phyloP scores from a whole-genome alignment of 2,888 invertebrate species.

The Fragum sueziense region DNA sequence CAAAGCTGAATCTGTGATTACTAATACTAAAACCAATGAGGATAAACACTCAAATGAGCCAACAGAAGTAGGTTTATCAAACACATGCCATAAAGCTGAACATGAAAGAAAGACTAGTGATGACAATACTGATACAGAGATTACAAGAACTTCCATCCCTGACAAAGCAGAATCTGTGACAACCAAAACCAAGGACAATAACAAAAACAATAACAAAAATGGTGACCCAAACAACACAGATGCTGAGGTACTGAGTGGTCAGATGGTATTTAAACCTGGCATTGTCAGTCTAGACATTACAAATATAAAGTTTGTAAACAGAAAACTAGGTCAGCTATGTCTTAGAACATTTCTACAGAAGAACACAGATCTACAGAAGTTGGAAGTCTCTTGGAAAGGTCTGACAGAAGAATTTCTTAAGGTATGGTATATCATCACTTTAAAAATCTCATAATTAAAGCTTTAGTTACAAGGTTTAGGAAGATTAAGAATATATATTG shows the following conservation, averaged over 20 bases:
- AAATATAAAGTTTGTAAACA: constrained; percentile 48
- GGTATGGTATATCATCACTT: constrained; percentile 32
- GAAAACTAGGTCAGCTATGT: constrained; percentile 50
- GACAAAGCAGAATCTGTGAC: neutral
- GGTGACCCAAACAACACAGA: neutral
- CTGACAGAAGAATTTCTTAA: constrained; percentile 52
- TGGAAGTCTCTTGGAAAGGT: constrained; percentile 60
- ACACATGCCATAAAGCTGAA: no score
- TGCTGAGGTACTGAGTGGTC: neutral
- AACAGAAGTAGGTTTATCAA: no score
- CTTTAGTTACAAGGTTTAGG: no score
- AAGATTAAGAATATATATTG: no score
- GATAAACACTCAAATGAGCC: no score
- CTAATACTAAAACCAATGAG: neutral
- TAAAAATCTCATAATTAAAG: no score
- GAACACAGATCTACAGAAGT: constrained; percentile 49
- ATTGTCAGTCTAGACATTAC: constrained; percentile 54
- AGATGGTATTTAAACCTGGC: constrained; percentile 32
- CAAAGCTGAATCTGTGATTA: neutral
- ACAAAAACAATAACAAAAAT: neutral
- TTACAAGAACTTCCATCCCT: neutral
- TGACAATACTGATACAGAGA: no score
- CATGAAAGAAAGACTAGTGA: no score
- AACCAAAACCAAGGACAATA: neutral
- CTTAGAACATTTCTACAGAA: constrained; percentile 52